These are phyloP conservation scores for Syrrhaptes paradoxus DNA, from an alignment of 2,113 vertebrate species.

Conservation along the genomic window DNA sequence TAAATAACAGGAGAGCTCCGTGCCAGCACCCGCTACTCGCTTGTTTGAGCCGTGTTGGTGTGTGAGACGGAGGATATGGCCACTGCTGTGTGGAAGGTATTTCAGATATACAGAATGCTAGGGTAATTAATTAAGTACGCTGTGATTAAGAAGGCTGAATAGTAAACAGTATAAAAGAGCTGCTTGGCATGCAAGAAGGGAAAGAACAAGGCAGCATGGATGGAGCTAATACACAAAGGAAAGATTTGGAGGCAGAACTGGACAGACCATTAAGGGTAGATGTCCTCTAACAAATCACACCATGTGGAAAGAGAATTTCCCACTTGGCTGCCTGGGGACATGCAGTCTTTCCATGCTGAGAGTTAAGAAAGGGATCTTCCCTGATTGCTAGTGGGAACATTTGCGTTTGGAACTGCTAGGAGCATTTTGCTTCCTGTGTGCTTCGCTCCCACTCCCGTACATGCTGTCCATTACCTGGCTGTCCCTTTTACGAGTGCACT, in stretches of 20 bases:
- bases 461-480: neutral
- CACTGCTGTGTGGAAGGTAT: neutral
- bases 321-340: neutral
- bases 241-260: neutral
- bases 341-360: neutral
- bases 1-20: neutral
- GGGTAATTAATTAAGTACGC: neutral
- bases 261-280: neutral
- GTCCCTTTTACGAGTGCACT: neutral
- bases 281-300: neutral
- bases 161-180: neutral
- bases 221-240: neutral
- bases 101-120: neutral
- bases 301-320: constrained; percentile 38
- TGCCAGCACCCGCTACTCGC: neutral
- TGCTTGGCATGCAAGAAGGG: neutral
- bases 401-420: neutral
- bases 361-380: neutral
- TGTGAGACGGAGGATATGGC: neutral
- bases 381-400: neutral
- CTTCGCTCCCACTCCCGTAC: accelerated
- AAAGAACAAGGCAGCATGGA: neutral
- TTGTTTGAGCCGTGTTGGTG: accelerated
- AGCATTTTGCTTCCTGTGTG: neutral
- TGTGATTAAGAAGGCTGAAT: neutral